A percentile compares a stretch with the other conserved stretches of the same genome.
Conservation (phyloP, 2,113 vertebrate genomes). For the Nicator chloris region DNA sequence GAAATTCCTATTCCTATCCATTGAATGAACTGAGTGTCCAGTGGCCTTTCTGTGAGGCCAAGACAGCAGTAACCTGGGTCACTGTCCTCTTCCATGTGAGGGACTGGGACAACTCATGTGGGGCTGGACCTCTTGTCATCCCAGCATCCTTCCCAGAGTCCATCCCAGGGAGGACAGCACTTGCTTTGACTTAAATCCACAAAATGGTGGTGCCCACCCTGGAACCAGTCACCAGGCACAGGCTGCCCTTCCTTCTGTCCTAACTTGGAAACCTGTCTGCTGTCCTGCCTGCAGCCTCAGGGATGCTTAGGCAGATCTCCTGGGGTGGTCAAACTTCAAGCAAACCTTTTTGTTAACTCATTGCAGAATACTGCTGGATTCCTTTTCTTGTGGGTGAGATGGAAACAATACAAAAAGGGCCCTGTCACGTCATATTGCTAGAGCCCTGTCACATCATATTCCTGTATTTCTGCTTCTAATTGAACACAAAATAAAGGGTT, state of each 20-base stretch:
- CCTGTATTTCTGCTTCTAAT: not conserved
- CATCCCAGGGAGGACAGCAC: not conserved
- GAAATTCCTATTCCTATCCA: not conserved
- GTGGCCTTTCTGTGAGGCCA: not conserved
- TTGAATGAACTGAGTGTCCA: not conserved
- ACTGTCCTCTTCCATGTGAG: rapidly evolving
- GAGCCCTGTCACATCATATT: not conserved
- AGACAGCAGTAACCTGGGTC: rapidly evolving
- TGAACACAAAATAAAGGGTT: not conserved
- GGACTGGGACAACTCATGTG: too few species aligned
- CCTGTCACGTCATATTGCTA: not conserved
- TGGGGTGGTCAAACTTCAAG: not conserved
- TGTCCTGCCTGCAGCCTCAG: not conserved
- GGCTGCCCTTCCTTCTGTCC: not conserved
- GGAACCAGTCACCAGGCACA: rapidly evolving
- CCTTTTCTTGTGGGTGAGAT: not conserved
- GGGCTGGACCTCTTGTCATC: not conserved
- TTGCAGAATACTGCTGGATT: not conserved
- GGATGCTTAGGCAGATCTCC: not conserved
- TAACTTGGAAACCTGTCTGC: not conserved
- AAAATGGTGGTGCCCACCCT: not conserved
- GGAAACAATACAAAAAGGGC: not conserved
- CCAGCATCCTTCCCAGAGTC: not conserved
- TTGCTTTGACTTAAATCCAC: not conserved
- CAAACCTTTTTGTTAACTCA: not conserved